Percentiles rank a stretch among this genome's conserved stretches.
Conservation (phyloP, 2,797 vertebrate genomes). For the Cetoscarus ocellatus region DNA sequence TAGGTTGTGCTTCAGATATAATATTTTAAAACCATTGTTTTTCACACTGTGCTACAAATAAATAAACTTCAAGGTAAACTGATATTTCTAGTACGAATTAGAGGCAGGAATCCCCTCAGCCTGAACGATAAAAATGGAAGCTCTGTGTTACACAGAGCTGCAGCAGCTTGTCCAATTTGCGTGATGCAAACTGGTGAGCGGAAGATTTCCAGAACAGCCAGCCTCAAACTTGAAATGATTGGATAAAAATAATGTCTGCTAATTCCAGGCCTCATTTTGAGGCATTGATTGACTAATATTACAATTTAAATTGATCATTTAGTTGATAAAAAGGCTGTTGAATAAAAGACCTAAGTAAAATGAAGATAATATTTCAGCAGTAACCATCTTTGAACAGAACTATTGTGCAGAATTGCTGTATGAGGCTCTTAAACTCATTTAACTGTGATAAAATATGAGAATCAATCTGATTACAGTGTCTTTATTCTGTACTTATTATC, state of each 20-base stretch:
- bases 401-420: conserved; percentile 16
- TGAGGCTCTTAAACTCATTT: conserved; percentile 32
- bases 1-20: no score
- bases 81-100: conserved; percentile 29
- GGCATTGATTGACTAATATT: conserved; percentile 4
- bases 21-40: neutral
- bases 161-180: conserved; percentile 43
- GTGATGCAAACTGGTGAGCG: conserved; percentile 46
- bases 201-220: conserved; percentile 52
- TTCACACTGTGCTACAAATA: conserved; percentile 1
- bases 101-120: conserved; percentile 38
- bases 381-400: conserved; percentile 31
- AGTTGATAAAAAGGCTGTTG: neutral
- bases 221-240: conserved; percentile 39
- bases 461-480: conserved; percentile 40
- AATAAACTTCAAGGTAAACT: conserved; percentile 16
- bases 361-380: conserved; percentile 14
- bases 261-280: conserved; percentile 3
- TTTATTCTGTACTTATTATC: conserved; percentile 25
- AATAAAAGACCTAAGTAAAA: conserved; percentile 9
- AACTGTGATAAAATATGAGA: conserved; percentile 46
- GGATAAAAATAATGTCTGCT: conserved; percentile 16
- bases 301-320: conserved; percentile 4
- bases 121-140: conserved; percentile 38
- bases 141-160: conserved; percentile 47